Evolutionary conservation across 2,888 invertebrate species (phyloP), one percentile per base, ranked within the genome.

Genomic region (Eulithis prunata): DNA sequence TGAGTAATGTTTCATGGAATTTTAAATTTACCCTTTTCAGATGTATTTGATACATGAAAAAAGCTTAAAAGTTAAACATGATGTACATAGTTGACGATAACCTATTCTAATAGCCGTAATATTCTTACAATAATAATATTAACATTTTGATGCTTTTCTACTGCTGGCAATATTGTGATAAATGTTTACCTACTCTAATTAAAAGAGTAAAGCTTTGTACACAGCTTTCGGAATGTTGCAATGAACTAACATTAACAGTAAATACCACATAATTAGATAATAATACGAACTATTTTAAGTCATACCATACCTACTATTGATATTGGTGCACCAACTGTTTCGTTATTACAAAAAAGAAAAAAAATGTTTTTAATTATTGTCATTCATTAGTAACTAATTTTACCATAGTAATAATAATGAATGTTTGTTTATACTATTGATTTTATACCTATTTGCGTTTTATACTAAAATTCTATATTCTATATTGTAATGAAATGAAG

Each of bases 161-260:
- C 80, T 81, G 85, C 86, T 88, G 82, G 90, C 87, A 86, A 88
- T 82, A 84, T 87, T 87, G 87, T 87, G 86, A 89, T 89, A 86
- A 80, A 83, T 86, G 81, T 85, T 83, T 21, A 21, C 21, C 21
- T 83, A 75, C 76, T 80, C 81, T 82, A 80, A 21, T 1, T 21
- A 83, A 80, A 54, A 63, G 66, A 82, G 79, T 88, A 89, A 88
- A 87, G 92, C 92, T 91, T 92, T 93, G 93, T 93, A 92, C 81
- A 92, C 90, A 92, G 93, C 93, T 92, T 91, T 82, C 91, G 93
- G 93, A 93, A 91, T 93, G 93, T 93, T 92, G 86, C 85, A 88
- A 85, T 89, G 85, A 88, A 89, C 87, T 87, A 86, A 86, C 86
- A 91, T 89, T 92, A 93, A 92, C 90, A 84, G 62, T 68, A 68